Evolutionary conservation across 2,888 invertebrate species (phyloP), one percentile per base, ranked within the genome.

Genomic region (Mesopsocus fuscifrons): DNA sequence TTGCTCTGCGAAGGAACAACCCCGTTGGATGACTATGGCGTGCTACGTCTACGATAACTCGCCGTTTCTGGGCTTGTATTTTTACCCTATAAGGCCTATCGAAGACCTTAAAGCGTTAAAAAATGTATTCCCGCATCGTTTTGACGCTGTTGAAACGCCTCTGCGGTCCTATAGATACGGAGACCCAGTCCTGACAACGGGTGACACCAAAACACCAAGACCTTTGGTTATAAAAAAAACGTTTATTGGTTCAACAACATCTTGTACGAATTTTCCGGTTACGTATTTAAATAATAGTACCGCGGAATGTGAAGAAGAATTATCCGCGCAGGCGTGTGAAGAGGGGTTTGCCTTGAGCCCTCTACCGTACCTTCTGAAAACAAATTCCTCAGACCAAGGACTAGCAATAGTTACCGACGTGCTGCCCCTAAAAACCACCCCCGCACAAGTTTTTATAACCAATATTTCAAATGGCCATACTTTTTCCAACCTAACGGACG

Each of bases 51-150:
- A 34, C 8, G 32, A 13, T 4, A 48, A 46, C 30, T 43, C 48
- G 8, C 46, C 48, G 3, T 48, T 46, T 31, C 21, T 48, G 13
- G 48, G 48, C 2, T 38, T 41, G 26, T 45, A 31, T 32, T 48
- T 34, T 33, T 30, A 13, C 8, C 46, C 34, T 3, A 22, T 34
- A 30, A 38, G 34, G 8, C 46, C 45, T 26, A 41, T 48, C 2
- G 45, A 46, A 26, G 34, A 38, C 9, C 17, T 46, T 3, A 11
- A 40, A 8, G n/a, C 15, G 23, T 41, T 46, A n/a, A 41, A 41
- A 18, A 15, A 20, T 2, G 23, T 41, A 9, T 6, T 46, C 4
- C 8, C 3, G 20, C 4, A 3, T 26, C 6, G 6, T 26, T 9
- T 9, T 26, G 11, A 26, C 26, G 26, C 26, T 26, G 26, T 6